Percentiles rank a stretch among this genome's conserved stretches.
phyloP scores from a whole-genome alignment of 2,797 vertebrate genomes.

The Etheostoma nigrum region DNA sequence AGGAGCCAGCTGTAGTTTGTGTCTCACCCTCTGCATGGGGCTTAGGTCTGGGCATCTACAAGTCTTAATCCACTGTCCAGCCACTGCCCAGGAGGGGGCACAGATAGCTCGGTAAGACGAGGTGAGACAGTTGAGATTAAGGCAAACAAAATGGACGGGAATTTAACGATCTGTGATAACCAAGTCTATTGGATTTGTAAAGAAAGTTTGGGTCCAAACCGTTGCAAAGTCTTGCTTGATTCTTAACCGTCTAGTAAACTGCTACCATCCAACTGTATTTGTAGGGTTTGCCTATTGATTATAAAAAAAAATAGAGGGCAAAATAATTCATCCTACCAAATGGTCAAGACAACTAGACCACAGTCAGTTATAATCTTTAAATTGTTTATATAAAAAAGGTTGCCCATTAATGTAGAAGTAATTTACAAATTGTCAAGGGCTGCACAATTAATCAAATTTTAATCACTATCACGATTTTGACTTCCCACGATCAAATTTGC shows the following conservation, averaged over 20 bases:
- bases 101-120: constrained; percentile 76
- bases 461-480: no score
- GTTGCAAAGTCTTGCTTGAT: background rate
- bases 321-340: background rate
- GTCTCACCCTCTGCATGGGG: constrained; percentile 73
- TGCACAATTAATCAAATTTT: no score
- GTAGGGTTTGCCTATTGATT: background rate
- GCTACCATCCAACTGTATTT: background rate
- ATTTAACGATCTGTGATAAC: constrained; percentile 65
- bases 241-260: background rate
- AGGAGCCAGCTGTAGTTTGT: constrained; percentile 68
- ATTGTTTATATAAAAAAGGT: background rate
- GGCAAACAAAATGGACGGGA: constrained; percentile 51
- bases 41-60: constrained; percentile 67
- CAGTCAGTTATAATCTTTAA: background rate
- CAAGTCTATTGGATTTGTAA: constrained; percentile 36
- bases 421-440: background rate
- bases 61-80: constrained; percentile 78
- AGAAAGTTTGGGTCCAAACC: constrained; percentile 13
- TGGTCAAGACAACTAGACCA: background rate
- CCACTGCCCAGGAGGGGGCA: constrained; percentile 78
- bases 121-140: constrained; percentile 73
- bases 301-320: background rate
- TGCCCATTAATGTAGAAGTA: background rate
- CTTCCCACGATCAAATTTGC: no score